Evolutionary conservation across 2,797 vertebrate genomes (phyloP).

Genomic region (Microtus californicus): DNA sequence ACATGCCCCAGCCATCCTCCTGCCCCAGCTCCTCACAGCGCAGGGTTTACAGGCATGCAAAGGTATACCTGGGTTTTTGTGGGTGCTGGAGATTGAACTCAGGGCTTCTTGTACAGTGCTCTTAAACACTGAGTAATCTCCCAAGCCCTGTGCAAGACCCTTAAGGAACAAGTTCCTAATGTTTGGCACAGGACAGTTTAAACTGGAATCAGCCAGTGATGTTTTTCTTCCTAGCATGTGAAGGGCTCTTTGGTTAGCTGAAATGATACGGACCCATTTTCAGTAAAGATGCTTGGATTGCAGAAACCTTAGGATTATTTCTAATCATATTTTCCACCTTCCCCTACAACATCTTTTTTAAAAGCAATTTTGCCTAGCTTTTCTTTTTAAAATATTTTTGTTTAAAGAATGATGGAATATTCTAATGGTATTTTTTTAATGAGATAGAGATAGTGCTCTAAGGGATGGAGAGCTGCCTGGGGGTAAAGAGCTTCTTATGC

Average conservation of each 20-base stretch:
- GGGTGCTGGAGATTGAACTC: not conserved
- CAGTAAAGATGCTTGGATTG: not conserved
- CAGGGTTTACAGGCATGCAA: not conserved
- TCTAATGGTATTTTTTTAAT: not conserved
- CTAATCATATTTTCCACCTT: not conserved
- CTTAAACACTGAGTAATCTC: not conserved
- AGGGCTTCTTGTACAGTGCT: not conserved
- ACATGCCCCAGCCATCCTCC: not conserved
- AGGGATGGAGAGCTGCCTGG: not conserved
- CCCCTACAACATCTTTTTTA: not conserved
- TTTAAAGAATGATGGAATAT: slow-evolving; percentile 56
- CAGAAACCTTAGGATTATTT: not conserved
- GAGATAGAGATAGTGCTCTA: not conserved
- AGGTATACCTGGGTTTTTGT: not conserved
- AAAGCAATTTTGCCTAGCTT: not conserved
- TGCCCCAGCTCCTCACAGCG: not conserved
- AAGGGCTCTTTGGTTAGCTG: not conserved
- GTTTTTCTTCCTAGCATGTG: not conserved
- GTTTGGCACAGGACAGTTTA: not conserved
- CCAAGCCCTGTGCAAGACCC: not conserved
- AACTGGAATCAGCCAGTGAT: not conserved
- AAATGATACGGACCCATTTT: not conserved
- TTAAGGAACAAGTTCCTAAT: not conserved
- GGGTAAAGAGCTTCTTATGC: not conserved
- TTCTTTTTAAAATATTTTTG: not conserved